A percentile compares a stretch with the other conserved stretches of the same genome.
These are phyloP conservation scores for Cremastinae sp. DNA, from an alignment of 2,888 invertebrate genomes.

Conservation along the genomic window DNA sequence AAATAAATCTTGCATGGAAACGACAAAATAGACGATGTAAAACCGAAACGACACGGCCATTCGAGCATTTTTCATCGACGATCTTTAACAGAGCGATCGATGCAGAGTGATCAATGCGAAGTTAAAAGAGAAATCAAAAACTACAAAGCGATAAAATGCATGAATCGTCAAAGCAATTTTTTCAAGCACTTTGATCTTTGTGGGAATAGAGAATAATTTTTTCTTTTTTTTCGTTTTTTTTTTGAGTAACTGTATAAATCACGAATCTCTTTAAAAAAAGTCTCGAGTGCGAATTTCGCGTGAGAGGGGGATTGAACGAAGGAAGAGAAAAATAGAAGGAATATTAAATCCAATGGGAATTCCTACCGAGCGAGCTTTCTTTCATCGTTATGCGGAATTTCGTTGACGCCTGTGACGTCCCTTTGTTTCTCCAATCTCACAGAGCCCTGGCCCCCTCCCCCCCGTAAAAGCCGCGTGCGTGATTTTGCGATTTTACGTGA, in stretches of 20 bases:
- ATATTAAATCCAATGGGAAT: background rate
- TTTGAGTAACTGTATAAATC: no score
- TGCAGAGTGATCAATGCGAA: conserved; percentile 6
- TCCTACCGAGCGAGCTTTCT: conserved; percentile 6
- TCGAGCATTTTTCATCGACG: conserved; percentile 1
- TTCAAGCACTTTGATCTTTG: background rate
- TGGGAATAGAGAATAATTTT: background rate
- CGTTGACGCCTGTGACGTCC: conserved; percentile 46
- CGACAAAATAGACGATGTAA: conserved; percentile 11
- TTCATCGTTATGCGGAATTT: conserved; percentile 20
- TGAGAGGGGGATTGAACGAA: background rate
- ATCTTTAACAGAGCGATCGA: background rate
- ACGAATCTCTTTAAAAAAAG: no score
- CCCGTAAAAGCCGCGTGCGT: conserved; percentile 12
- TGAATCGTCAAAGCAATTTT: background rate
- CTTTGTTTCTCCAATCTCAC: conserved; percentile 6
- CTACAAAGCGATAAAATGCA: background rate
- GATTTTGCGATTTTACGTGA: conserved; percentile 49
- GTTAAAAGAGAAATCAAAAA: background rate
- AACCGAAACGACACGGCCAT: background rate
- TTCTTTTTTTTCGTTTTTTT: no score
- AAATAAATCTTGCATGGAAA: conserved; percentile 17
- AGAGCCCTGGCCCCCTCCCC: conserved; percentile 4
- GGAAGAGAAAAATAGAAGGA: background rate
- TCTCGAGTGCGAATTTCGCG: background rate